Evolutionary conservation across 2,797 vertebrate genomes (phyloP), one percentile per base, ranked within the genome.

Genomic region (Tarsius wallacei): DNA sequence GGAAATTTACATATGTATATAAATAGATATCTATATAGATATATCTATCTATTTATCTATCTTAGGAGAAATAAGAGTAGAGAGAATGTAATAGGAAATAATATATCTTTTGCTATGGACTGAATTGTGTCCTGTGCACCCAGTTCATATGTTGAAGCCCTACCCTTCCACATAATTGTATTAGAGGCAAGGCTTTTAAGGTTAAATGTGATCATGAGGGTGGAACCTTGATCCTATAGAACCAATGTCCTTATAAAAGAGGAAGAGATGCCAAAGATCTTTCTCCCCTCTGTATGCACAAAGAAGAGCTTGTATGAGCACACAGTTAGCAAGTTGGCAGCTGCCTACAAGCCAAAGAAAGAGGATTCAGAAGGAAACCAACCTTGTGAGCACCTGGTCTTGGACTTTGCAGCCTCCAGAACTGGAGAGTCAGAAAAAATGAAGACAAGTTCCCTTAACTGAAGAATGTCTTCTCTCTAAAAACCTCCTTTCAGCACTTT

Each of bases 111-210:
- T 36, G 19, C 71, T 31, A 1, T 31, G 33, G 70, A 61, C 42
- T 36, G n/a, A 61, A 21, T 1, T 22, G n/a, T 36, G 49, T 49
- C 53, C 14, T 7, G 0, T 3, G 17, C 0, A 28, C 1, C 14
- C 28, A 16, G 63, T 66, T n/a, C 63, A 66, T 1, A 7, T 2
- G 61, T 21, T 14, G n/a, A 68, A 33, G 53, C 61, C 16, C 33
- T 66, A 66, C n/a, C 0, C 6, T 4, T 0, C 5, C 7, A 1
- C 5, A 13, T 3, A 55, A 36, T 47, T 31, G 13, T 31, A 21
- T 0, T 15, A 36, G 49, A 15, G 4, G 16, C 0, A 2, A 26
- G 28, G 5, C 0, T 16, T 71, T 85, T n/a, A 15, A 66, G 14
- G 33, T 42, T n/a, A 26, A 28, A 0, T 42, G 70, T 12, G 42